Percentiles rank a stretch among this genome's conserved stretches.
These are phyloP conservation scores for Uloborus plumipes DNA, from an alignment of 2,888 invertebrate genomes.

Conservation along the genomic window DNA sequence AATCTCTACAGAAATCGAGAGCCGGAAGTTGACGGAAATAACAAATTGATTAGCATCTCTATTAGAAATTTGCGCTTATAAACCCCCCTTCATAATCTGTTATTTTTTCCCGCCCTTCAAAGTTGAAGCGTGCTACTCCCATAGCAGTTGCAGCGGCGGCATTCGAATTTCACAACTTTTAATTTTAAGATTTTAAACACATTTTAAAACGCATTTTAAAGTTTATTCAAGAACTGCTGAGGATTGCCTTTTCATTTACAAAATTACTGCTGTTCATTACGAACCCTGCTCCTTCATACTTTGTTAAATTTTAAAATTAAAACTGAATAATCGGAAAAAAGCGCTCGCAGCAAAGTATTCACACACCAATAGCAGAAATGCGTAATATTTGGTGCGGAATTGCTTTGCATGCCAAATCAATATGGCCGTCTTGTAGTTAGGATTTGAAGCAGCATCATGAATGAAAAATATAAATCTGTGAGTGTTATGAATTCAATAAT, in stretches of 20 bases:
- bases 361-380: slow-evolving; percentile 41
- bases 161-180: slow-evolving; percentile 50
- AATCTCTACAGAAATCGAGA: slow-evolving; percentile 52
- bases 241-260: too few species aligned
- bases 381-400: slow-evolving; percentile 43
- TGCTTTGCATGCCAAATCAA: slow-evolving; percentile 38
- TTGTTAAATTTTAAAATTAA: slow-evolving; percentile 19
- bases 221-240: neutral
- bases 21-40: slow-evolving; percentile 65
- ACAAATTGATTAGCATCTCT: slow-evolving; percentile 61
- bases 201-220: slow-evolving; percentile 32
- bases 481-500: slow-evolving; percentile 29
- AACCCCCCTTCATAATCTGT: neutral
- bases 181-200: slow-evolving; percentile 52
- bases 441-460: slow-evolving; percentile 6
- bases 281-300: neutral
- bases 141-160: neutral
- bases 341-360: slow-evolving; percentile 42
- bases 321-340: slow-evolving; percentile 37
- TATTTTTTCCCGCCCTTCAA: slow-evolving; percentile 1
- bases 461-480: slow-evolving; percentile 36
- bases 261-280: too few species aligned
- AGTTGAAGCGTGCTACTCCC: neutral
- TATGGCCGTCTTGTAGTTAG: slow-evolving; percentile 46
- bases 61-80: slow-evolving; percentile 28